Evolutionary conservation across 2,113 vertebrate genomes (phyloP), one percentile per base, ranked within the genome.

Genomic region (Brachirus orientalis): DNA sequence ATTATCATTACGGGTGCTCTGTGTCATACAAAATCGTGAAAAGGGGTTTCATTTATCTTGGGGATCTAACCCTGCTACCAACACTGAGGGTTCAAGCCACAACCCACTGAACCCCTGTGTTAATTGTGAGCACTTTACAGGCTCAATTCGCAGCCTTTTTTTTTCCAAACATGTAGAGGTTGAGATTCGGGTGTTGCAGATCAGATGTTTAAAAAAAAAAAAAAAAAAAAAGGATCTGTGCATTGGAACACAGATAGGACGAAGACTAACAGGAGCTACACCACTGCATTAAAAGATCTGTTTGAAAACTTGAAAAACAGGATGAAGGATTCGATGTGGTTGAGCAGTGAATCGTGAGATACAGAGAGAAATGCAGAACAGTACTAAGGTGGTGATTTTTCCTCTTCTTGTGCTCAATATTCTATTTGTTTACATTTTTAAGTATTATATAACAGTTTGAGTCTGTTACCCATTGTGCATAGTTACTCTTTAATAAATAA

Each of bases 341-440:
- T 1, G 7, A 47, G 63, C 20, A 67, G 44, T 72, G 18, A 75
- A 12, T 20, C 43, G 80, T 45, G 45, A 58, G 45, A 38, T 43
- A 18, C 28, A 40, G 6, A 57, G 59, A 75, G 55, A 71, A 51
- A 66, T 7, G 28, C 33, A 53, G 56, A 53, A 67, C 66, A 63
- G 36, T 62, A 84, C 68, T 82, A 82, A 83, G 75, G 79, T 92
- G 83, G 79, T 93, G 94, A 94, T 94, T 92, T 76, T 86, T 76
- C 6, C 60, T 88, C 74, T 82, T 94, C 88, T 92, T 53, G 51
- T 89, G 86, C 89, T 91, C 81, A 80, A 87, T 86, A 84, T 86
- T 88, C 77, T 87, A 85, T 91, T 88, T 91, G 93, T 94, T 94
- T 93, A 94, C 92, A 92, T 90, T 90, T 87, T 85, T 75, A 92